Evolutionary conservation across 2,888 invertebrate genomes (phyloP).

Genomic region (Pollenia amentaria): DNA sequence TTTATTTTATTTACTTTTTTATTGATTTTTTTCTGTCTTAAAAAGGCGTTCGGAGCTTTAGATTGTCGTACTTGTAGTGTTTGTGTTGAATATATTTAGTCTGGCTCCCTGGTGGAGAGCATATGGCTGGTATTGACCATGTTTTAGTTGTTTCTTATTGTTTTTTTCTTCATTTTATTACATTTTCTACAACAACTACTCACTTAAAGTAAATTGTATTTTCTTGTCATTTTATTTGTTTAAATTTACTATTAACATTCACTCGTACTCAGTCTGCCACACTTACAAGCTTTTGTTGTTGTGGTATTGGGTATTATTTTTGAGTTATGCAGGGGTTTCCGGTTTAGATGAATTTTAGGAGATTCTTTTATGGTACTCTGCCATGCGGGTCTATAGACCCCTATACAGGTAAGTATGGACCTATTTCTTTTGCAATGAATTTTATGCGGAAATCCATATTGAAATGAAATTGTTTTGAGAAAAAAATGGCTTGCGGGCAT

Average conservation of each 20-base stretch:
- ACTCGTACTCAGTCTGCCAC: slow-evolving; percentile 7
- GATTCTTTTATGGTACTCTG: too few species aligned
- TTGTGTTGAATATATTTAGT: slow-evolving; percentile 29
- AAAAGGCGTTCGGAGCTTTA: slow-evolving; percentile 27
- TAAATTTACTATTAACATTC: slow-evolving; percentile 8
- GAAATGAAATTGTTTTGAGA: too few species aligned
- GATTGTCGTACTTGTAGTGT: slow-evolving; percentile 27
- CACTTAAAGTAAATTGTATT: slow-evolving; percentile 53
- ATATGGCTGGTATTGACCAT: slow-evolving; percentile 48
- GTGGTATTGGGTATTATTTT: slow-evolving; percentile 17
- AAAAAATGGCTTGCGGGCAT: too few species aligned
- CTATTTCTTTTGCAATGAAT: too few species aligned
- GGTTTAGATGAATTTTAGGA: too few species aligned
- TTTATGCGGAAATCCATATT: too few species aligned
- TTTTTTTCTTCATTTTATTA: neutral
- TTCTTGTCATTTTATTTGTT: slow-evolving; percentile 66
- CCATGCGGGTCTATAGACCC: too few species aligned
- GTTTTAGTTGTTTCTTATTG: neutral
- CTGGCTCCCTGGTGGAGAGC: slow-evolving; percentile 36
- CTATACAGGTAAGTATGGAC: too few species aligned
- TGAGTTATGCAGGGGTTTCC: neutral
- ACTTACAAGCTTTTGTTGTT: slow-evolving; percentile 13
- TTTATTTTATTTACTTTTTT: slow-evolving; percentile 35
- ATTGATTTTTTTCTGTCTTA: slow-evolving; percentile 60
- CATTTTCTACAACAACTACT: slow-evolving; percentile 1